Base-by-base conservation (phyloP, 1,140 invertebrate genomes). In the Pachypeltis micranthus region DNA sequence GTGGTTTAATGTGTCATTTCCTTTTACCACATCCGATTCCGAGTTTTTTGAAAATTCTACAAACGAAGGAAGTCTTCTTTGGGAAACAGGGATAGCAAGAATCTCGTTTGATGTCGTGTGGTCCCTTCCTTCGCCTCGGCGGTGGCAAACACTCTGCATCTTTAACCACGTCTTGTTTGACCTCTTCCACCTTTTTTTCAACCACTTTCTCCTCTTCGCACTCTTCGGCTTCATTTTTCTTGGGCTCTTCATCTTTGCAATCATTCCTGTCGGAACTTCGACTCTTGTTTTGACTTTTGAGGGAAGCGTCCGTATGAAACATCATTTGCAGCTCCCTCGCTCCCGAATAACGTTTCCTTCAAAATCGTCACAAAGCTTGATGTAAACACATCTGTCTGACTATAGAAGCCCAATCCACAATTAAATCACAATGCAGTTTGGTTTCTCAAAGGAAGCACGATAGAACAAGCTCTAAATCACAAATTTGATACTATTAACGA, bases 201-300 rank as follows among this genome's bases (percentile, higher is more conserved):
- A n/a, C n/a, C n/a, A n/a, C n/a, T n/a, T n/a, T n/a, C 47, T 51
- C 47, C 23, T 51, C 47, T 51, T 51, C 47, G 47, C 47, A 51
- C 21, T 51, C 21, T 51, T 14, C 10, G 4, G 12, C 47, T 51
- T 51, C 47, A 4, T 14, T 51, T 51, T 51, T 51, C n/a, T n/a
- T n/a, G 47, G 21, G 47, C 4, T 4, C 19, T 51, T 51, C 47
- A 16, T 10, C 10, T 51, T 21, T 51, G 47, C 47, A 51, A 21
- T 21, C 47, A 10, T 51, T 10, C n/a, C n/a, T n/a, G n/a, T n/a
- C n/a, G n/a, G n/a, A n/a, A n/a, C n/a, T n/a, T 39, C 34, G 34
- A 39, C 47, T 16, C 4, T 14, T 51, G 12, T 51, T 10, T 10
- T 51, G 10, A 4, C 10, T 10, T 10, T 51, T 21, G 47, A 51